These are phyloP conservation scores for Tachystola acroxantha DNA, from an alignment of 2,888 invertebrate species.

Conservation along the genomic window DNA sequence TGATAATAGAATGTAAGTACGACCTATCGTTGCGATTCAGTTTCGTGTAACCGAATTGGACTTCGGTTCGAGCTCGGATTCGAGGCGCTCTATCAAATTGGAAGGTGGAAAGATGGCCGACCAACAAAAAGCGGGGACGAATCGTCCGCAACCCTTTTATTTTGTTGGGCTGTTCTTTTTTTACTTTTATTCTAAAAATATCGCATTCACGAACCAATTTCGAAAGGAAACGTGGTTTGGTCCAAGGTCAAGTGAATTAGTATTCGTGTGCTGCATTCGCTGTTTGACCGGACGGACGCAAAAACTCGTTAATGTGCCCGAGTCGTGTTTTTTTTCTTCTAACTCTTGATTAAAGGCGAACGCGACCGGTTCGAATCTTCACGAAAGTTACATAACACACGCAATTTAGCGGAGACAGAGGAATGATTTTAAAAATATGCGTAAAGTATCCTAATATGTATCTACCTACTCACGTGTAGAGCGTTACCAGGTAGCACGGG, in stretches of 20 bases:
- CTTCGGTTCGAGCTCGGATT: too few relatives aligned
- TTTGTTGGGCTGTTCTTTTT: constrained; percentile 59
- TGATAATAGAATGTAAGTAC: too few relatives aligned
- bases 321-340: constrained; percentile 51
- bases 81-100: constrained; percentile 34
- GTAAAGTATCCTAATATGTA: too few relatives aligned
- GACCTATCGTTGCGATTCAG: too few relatives aligned
- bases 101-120: constrained; percentile 50
- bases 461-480: too few relatives aligned
- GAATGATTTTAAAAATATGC: too few relatives aligned
- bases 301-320: constrained; percentile 67
- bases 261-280: constrained; percentile 67
- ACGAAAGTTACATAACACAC: constrained; percentile 23
- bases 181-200: constrained; percentile 76
- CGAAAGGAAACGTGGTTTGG: constrained; percentile 76
- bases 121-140: constrained; percentile 62
- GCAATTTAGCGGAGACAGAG: constrained; percentile 22
- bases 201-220: constrained; percentile 75
- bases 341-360: constrained; percentile 50
- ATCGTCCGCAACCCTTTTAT: constrained; percentile 69
- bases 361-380: constrained; percentile 9
- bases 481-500: too few relatives aligned
- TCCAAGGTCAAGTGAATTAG: constrained; percentile 73
- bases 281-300: constrained; percentile 70
- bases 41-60: too few relatives aligned